Evolutionary conservation across 2,113 vertebrate genomes (phyloP), one percentile per base, ranked within the genome.

Genomic region (Thalassarche chlororhynchos): DNA sequence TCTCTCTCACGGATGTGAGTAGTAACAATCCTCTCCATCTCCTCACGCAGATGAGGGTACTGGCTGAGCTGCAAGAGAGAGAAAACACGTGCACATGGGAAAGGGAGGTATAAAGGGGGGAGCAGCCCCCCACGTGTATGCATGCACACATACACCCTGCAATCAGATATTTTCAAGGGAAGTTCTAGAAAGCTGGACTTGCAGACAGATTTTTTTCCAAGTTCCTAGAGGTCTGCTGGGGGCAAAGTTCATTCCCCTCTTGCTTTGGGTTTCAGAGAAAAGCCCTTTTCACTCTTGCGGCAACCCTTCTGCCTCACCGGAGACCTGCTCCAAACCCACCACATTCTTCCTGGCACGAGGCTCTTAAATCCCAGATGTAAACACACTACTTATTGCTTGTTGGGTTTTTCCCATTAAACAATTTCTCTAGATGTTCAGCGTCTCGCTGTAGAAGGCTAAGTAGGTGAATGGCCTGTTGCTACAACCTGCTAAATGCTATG

Each of bases 11-110:
- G 98, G 97, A 99, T 99, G 94, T 99, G 99, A 60, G 99, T 99
- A 32, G 99, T 99, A 68, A 99, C 99, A 2, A 99, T 99, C 86
- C 99, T 98, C 89, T 99, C 99, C 99, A 99, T 99, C 98, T 99
- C 99, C 94, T 99, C 99, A 36, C 99, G 98, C 85, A 99, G 97
- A 96, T 99, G 97, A 5, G 99, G 99, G 97, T 99, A 99, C 88
- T 99, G 99, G 97, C 99, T 99, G 94, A 99, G 99, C 99, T 99
- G 98, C 92, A 97, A 93, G 83, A 97, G 89, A 99, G 65, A 98
- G 42, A 89, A 92, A 32, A 96, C 94, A 94, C 70, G 97, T 98
- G 97, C 98, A 97, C 96, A 74, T 97, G 95, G 97, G 98, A 98
- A 96, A 96, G 84, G 61, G 86, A 87, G 97, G 95, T 55, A 77